These are phyloP conservation scores for Holothuria leucospilota DNA, from an alignment of 53 echinoderm and acorn worm genomes.

Conservation along the genomic window DNA sequence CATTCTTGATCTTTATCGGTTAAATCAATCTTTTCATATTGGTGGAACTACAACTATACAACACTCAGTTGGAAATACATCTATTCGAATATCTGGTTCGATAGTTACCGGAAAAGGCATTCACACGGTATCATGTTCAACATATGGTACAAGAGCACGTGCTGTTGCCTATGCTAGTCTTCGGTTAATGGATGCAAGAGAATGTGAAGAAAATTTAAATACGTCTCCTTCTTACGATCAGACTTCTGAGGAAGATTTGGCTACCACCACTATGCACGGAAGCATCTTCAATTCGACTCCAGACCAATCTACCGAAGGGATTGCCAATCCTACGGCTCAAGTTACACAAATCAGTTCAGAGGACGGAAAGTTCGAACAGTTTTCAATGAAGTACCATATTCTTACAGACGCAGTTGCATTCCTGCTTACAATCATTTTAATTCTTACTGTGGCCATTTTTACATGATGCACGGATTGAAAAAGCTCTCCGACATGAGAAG, in stretches of 20 bases:
- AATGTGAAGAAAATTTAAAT: background rate
- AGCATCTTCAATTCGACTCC: no score
- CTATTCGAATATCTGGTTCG: background rate
- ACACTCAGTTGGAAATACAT: background rate
- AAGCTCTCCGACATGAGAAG: no score
- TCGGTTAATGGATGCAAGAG: background rate
- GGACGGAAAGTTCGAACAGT: no score
- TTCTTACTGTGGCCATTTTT: background rate
- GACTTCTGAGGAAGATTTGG: no score
- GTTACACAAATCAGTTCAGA: no score
- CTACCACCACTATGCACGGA: no score
- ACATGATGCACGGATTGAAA: no score
- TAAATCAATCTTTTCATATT: background rate
- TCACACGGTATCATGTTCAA: background rate
- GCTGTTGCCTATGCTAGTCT: background rate
- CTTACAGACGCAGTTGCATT: background rate
- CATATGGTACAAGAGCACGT: conserved; percentile 5
- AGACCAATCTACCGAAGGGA: no score
- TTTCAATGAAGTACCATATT: no score
- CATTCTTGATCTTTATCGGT: background rate
- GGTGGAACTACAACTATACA: background rate
- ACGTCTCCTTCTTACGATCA: background rate
- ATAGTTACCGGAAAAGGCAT: background rate
- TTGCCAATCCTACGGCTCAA: no score
- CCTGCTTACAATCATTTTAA: background rate